A percentile compares a stretch with the other conserved stretches of the same genome.
phyloP scores from a whole-genome alignment of 2,797 vertebrate genomes.

The Graptemys geographica region DNA sequence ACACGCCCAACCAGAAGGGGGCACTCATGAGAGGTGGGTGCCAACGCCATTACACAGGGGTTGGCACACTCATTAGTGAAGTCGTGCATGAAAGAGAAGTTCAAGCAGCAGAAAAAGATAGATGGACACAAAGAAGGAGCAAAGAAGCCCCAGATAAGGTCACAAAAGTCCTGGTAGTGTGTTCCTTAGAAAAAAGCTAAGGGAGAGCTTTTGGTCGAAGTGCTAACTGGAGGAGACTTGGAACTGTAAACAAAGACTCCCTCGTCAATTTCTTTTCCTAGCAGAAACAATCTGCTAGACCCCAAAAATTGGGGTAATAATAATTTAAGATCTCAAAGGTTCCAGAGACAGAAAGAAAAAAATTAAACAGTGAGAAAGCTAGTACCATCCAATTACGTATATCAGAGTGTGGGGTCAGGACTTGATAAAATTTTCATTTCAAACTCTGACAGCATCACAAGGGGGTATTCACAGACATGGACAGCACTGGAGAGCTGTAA shows the following conservation, averaged over 20 bases:
- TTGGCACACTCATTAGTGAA: neutral
- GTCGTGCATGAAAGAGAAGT: neutral
- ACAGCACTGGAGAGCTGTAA: neutral
- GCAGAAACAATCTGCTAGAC: neutral
- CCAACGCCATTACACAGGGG: no score
- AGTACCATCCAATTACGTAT: neutral
- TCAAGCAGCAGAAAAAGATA: neutral
- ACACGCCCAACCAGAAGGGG: no score
- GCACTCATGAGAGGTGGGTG: no score
- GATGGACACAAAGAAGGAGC: neutral
- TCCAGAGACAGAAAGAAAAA: neutral
- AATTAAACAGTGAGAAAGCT: neutral
- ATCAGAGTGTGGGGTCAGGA: neutral
- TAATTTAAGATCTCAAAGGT: neutral
- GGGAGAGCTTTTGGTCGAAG: neutral
- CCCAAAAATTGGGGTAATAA: neutral
- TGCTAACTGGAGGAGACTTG: neutral
- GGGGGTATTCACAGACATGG: neutral
- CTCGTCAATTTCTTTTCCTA: neutral
- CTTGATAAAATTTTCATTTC: neutral
- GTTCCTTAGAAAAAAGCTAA: neutral
- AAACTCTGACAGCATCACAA: neutral
- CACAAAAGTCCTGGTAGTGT: neutral
- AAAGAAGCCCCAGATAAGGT: neutral
- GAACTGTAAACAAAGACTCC: neutral